Evolutionary conservation across 2,113 vertebrate genomes (phyloP), one percentile per base, ranked within the genome.

Genomic region (Pelecanus crispus): DNA sequence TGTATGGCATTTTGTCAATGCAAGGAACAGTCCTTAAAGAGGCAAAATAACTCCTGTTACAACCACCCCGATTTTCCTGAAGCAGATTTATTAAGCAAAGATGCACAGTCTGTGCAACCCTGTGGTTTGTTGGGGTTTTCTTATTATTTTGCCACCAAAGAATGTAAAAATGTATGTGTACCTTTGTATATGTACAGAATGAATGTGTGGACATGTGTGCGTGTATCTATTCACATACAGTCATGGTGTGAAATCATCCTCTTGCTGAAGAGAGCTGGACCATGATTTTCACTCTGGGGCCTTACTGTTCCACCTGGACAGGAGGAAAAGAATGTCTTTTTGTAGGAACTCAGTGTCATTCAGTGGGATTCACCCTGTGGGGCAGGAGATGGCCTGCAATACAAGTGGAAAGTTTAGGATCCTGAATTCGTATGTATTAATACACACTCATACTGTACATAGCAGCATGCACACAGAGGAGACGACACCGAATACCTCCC

Each of bases 101-200:
- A 90, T 90, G 82, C 89, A 66, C 58, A 82, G 58, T 90, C 81
- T 91, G 67, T 83, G 29, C 59, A 71, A 18, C 47, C 52, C 86
- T 73, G 67, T 83, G 92, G 49, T 80, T 78, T 85, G 38, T 68
- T 90, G n/a, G n/a, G 18, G 7, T 5, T 66, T 58, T 83, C 52
- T 58, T 25, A 82, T 86, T 97, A 79, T 94, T 95, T 96, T 96
- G 87, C 93, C 96, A 97, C 97, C 97, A 97, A 97, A 97, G 96
- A 97, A 97, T 97, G 97, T 97, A 97, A 95, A 97, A 94, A 95
- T 95, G 53, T 94, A 73, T 81, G 89, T 88, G 93, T 96, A 97
- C 89, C 79, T 97, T 93, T 88, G 91, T 96, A 66, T 96, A 91
- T 96, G 88, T 97, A 97, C 95, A 86, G 92, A 93, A 68, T 86